These are phyloP conservation scores for Zaprionus africanus DNA, from an alignment of 1,140 invertebrate genomes.

Conservation along the genomic window DNA sequence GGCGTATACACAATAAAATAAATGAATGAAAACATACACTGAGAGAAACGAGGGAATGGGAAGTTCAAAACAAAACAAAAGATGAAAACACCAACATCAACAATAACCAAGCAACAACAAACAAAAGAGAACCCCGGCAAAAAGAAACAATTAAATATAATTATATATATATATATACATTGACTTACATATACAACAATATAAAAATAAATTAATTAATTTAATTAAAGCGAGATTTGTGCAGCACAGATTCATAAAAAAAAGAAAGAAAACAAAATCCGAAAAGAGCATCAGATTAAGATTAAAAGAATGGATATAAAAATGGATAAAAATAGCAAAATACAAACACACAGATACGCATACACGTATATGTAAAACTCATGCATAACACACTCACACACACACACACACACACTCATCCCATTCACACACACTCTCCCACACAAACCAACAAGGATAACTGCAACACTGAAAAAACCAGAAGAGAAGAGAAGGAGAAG, in stretches of 20 bases:
- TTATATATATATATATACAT: slow-evolving; percentile 37
- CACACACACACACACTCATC: slow-evolving; percentile 19
- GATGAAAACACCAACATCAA: slow-evolving; percentile 34
- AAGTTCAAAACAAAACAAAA: slow-evolving; percentile 29
- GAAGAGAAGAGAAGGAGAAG: slow-evolving; percentile 10
- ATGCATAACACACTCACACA: slow-evolving; percentile 14
- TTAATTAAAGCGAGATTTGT: slow-evolving; percentile 43
- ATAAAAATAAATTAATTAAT: slow-evolving; percentile 34
- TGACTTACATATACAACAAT: slow-evolving; percentile 30
- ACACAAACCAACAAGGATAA: slow-evolving; percentile 15
- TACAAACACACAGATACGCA: slow-evolving; percentile 28
- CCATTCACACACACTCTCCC: not conserved
- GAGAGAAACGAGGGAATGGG: slow-evolving; percentile 23
- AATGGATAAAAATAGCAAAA: slow-evolving; percentile 40
- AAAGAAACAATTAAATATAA: slow-evolving; percentile 24
- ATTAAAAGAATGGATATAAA: slow-evolving; percentile 7
- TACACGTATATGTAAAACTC: slow-evolving; percentile 49
- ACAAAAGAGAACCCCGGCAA: slow-evolving; percentile 23
- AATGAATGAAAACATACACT: slow-evolving; percentile 25
- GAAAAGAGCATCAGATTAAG: not conserved
- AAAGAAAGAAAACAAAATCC: slow-evolving; percentile 2
- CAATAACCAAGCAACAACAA: slow-evolving; percentile 35
- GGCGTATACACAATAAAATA: slow-evolving; percentile 32
- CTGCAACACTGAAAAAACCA: slow-evolving; percentile 6
- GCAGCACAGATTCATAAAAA: slow-evolving; percentile 30